Conservation (phyloP, 2,888 invertebrate genomes). For the Rhagonycha fulva region DNA sequence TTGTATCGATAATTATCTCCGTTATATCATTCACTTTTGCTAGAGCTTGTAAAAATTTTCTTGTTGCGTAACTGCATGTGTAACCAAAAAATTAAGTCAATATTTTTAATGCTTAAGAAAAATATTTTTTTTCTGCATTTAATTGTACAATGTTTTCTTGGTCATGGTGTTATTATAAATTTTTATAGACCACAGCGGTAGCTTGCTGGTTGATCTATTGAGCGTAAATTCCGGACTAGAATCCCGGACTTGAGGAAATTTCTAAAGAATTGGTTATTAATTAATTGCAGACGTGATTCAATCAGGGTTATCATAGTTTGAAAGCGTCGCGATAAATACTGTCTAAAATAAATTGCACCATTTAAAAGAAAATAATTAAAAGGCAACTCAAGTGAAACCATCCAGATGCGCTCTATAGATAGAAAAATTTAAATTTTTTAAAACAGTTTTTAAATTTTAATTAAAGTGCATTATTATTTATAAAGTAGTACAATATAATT, state of each 20-base stretch:
- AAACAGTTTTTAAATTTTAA: background rate
- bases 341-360: too few relatives aligned
- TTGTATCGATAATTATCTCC: background rate
- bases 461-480: background rate
- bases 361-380: background rate
- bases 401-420: background rate
- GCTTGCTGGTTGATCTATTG: background rate
- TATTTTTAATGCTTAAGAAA: too few relatives aligned
- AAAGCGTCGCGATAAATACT: too few relatives aligned
- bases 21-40: background rate
- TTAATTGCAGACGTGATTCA: too few relatives aligned
- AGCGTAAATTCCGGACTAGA: background rate
- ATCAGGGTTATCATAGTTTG: too few relatives aligned
- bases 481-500: background rate
- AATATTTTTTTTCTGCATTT: too few relatives aligned
- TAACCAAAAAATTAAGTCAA: too few relatives aligned
- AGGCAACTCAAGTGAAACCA: background rate
- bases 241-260: too few relatives aligned
- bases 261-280: too few relatives aligned
- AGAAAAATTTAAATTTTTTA: background rate
- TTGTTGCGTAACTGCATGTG: background rate
- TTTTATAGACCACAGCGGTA: too few relatives aligned
- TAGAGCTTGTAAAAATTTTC: background rate
- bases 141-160: too few relatives aligned
- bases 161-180: too few relatives aligned